These are phyloP conservation scores for Suncus etruscus DNA, from an alignment of 2,113 vertebrate genomes.

Conservation along the genomic window DNA sequence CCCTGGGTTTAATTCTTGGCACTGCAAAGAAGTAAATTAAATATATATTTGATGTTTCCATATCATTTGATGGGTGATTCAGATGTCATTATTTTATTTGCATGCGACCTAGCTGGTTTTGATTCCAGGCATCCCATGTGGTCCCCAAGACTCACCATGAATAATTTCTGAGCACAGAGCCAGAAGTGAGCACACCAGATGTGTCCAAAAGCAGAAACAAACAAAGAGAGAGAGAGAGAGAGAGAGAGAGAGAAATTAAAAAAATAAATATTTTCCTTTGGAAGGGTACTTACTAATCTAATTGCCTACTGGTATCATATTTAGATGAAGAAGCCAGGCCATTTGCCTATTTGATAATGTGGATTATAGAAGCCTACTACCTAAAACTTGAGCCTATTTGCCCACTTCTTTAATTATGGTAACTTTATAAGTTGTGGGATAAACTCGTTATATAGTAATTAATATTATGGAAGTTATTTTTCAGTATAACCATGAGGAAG, in stretches of 20 bases:
- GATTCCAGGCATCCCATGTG: no score
- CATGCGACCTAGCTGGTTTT: no score
- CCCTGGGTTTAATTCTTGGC: no score
- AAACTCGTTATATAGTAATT: constrained; percentile 60
- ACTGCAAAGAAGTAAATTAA: background rate
- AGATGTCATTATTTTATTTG: background rate
- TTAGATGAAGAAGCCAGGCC: constrained; percentile 10
- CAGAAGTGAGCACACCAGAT: no score
- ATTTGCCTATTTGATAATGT: constrained; percentile 59
- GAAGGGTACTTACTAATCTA: constrained; percentile 31
- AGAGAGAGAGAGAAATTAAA: background rate
- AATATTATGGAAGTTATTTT: constrained; percentile 58
- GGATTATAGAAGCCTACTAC: constrained; percentile 35
- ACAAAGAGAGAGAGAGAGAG: no score
- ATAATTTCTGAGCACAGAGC: background rate
- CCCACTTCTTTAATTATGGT: constrained; percentile 54
- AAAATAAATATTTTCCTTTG: constrained; percentile 44
- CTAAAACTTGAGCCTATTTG: constrained; percentile 18
- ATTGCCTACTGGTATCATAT: constrained; percentile 7
- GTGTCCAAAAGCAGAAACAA: no score
- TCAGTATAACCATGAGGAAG: constrained; percentile 49
- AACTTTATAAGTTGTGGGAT: constrained; percentile 54
- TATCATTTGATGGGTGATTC: background rate
- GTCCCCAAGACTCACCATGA: background rate
- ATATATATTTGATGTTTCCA: background rate